Evolutionary conservation across 2,888 invertebrate genomes (phyloP), one percentile per base, ranked within the genome.

Genomic region (Apamea sordens): DNA sequence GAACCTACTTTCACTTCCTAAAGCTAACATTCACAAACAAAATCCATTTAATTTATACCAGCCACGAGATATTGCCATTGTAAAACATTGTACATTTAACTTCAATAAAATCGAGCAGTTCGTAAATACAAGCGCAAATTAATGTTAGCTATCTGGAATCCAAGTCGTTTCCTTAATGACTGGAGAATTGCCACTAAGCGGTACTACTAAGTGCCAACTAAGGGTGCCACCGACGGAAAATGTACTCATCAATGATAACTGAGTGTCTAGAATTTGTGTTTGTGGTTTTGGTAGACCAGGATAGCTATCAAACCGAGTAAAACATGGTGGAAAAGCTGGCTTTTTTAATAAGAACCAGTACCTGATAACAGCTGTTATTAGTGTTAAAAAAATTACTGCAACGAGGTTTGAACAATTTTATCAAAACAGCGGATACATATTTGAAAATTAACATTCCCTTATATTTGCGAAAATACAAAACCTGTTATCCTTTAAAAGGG

Each of bases 161-260:
- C 68, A 63, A 81, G 82, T 87, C 73, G 88, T 81, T 86, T 86
- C 86, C 86, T 81, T 87, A 86, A 86, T 87, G 88, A 86, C 77
- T 81, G 71, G 75, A 85, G 88, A 81, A 85, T 85, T 88, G 73
- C 82, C 71, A 85, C 77, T 82, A 82, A 87, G 77, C 86, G 88
- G 71, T 82, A 65, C 85, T 73, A 69, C 86, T 82, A 88, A 87
- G 77, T 82, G 73, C 78, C 61, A 81, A 65, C 77, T 85, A 71
- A 73, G 81, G 71, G 44, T 72, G 81, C 76, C 74, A 71, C 65
- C 2, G 65, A 41, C 74, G 85, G 85, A 76, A 87, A 76, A 50
- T 85, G 81, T 68, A 67, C 56, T 59, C 50, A 73, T 84, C 76
- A 63, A 28, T 53, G 81, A 80, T 80, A 76, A 76, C 73, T 28